Evolutionary conservation across 2,888 invertebrate genomes (phyloP).

Genomic region (Anoplius nigerrimus): DNA sequence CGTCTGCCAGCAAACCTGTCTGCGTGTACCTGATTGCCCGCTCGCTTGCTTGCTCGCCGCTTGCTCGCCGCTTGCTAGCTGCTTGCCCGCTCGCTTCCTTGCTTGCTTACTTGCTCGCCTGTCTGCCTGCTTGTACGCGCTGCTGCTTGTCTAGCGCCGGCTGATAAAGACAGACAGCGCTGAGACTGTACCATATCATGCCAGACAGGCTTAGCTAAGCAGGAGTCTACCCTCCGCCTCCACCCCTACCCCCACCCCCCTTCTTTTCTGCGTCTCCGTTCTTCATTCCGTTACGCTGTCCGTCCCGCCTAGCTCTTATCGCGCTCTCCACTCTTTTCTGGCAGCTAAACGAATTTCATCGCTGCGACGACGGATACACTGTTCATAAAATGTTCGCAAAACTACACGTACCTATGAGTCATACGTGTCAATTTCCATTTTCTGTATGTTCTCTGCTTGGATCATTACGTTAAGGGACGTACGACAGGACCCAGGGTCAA

Average conservation of each 20-base stretch:
- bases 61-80: slow-evolving; percentile 31
- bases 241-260: slow-evolving; percentile 48
- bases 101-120: slow-evolving; percentile 25
- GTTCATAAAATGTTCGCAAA: too few relatives aligned
- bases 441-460: too few relatives aligned
- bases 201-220: slow-evolving; percentile 54
- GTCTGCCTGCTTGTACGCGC: slow-evolving; percentile 9
- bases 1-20: slow-evolving; percentile 11
- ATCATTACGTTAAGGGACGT: too few relatives aligned
- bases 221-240: slow-evolving; percentile 52
- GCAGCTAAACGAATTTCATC: too few relatives aligned
- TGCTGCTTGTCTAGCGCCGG: slow-evolving; percentile 16
- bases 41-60: slow-evolving; percentile 13
- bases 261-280: too few relatives aligned
- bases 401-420: too few relatives aligned
- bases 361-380: too few relatives aligned
- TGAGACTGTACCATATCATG: slow-evolving; percentile 56
- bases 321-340: too few relatives aligned
- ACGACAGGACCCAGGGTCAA: too few relatives aligned
- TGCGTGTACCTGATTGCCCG: slow-evolving; percentile 33
- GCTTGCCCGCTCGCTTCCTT: slow-evolving; percentile 25
- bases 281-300: too few relatives aligned
- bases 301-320: too few relatives aligned
- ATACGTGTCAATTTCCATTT: too few relatives aligned
- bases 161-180: slow-evolving; percentile 62